Conservation (phyloP, 2,888 invertebrate genomes). For the Entomobrya multifasciata region DNA sequence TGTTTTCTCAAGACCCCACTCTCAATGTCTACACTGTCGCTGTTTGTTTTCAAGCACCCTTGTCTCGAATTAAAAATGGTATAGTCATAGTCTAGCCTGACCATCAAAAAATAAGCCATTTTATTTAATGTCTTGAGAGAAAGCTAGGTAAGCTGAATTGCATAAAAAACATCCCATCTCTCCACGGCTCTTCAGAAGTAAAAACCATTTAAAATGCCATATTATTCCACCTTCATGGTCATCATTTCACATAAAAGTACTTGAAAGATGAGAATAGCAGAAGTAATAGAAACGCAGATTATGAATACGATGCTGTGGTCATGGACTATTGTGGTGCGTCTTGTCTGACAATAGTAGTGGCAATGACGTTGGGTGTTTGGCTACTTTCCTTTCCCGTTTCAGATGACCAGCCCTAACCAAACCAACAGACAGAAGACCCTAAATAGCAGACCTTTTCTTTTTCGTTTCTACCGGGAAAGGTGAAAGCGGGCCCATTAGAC, state of each 20-base stretch:
- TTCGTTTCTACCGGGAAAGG: conserved; percentile 26
- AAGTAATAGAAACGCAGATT: not conserved
- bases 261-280: conserved; percentile 1
- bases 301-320: not conserved
- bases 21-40: too few relatives aligned
- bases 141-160: not conserved
- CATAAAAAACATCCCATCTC: not conserved
- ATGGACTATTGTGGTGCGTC: not conserved
- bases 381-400: not conserved
- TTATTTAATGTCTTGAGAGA: not conserved
- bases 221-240: not conserved
- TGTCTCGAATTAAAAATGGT: too few relatives aligned
- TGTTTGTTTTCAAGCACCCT: too few relatives aligned
- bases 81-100: too few relatives aligned
- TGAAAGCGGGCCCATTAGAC: conserved; percentile 54
- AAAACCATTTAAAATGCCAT: conserved; percentile 31
- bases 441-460: not conserved
- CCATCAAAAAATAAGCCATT: too few relatives aligned
- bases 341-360: not conserved
- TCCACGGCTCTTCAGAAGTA: not conserved
- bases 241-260: conserved; percentile 1
- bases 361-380: not conserved
- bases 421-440: not conserved
- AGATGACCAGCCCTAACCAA: conserved; percentile 14
- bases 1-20: too few relatives aligned